Evolutionary conservation across 2,797 vertebrate species (phyloP).

Genomic region (Kryptolebias ocellatus): DNA sequence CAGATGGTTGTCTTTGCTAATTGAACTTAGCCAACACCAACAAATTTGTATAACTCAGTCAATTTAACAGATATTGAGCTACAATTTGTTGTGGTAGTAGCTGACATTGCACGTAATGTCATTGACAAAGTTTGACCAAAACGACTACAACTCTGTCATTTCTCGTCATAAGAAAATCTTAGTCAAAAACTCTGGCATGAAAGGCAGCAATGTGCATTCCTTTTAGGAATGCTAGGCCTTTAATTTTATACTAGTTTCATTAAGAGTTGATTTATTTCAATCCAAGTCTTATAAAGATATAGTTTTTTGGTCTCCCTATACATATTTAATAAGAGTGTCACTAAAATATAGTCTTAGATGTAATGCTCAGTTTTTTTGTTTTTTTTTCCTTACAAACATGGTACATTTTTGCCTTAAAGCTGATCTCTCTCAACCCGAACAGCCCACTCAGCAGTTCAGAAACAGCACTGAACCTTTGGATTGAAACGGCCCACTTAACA

Average conservation of each 20-base stretch:
- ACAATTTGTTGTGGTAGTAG: too few species aligned
- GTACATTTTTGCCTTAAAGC: constrained; percentile 42
- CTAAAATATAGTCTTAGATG: constrained; percentile 9
- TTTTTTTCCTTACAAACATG: neutral
- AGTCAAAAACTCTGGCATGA: too few species aligned
- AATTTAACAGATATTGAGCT: too few species aligned
- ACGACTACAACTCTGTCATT: too few species aligned
- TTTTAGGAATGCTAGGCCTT: neutral
- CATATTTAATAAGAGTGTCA: constrained; percentile 3
- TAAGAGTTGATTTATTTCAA: neutral
- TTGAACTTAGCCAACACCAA: too few species aligned
- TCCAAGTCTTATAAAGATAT: neutral
- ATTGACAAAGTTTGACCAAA: too few species aligned
- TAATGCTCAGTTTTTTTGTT: constrained; percentile 2
- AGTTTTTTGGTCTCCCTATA: constrained; percentile 7
- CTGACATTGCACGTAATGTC: too few species aligned
- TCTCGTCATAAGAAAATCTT: too few species aligned
- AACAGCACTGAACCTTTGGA: constrained; percentile 39
- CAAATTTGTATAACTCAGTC: too few species aligned
- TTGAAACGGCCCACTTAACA: constrained; percentile 51
- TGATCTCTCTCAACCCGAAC: constrained; percentile 48
- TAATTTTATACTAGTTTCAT: neutral
- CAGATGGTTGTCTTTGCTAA: too few species aligned
- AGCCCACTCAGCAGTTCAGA: constrained; percentile 63
- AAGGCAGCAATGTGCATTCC: neutral